Base-by-base conservation (phyloP, 1,140 invertebrate species). In the Chelonus insularis region DNA sequence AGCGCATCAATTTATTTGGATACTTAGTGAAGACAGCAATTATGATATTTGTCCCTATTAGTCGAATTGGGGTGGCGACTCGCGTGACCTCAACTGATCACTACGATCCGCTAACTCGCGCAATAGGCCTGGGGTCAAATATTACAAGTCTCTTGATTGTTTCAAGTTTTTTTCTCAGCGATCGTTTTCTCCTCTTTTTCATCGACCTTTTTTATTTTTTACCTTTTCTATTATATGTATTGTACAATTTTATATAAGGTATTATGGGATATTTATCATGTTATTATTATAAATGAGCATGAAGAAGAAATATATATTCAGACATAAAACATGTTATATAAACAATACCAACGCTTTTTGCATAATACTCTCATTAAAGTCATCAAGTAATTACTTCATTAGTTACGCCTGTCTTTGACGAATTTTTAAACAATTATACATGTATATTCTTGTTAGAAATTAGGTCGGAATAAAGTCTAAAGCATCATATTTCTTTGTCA, bases 11-110 rank as follows among this genome's bases (percentile, higher is more conserved):
- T 75, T 69, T 65, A 75, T 74, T 72, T 70, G 67, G 72, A 72
- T 72, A 65, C 70, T 72, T 69, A 71, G 70, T 59, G 62, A 68
- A 73, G 73, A 66, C 72, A 68, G 69, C 70, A 76, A 76, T 76
- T 77, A 77, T 75, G 72, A 75, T 74, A 76, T 75, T 76, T 74
- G 75, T 74, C 69, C 72, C 73, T 65, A 76, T 76, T 76, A 72
- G 72, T 48, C 60, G 72, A 77, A 77, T 75, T 74, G 69, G 72
- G 72, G 72, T 75, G 72, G 72, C 67, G 70, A 74, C 70, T 75
- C 57, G 69, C 67, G 65, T 72, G 70, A 77, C 69, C 74, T 68
- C 73, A 71, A 73, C 75, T 62, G 61, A 65, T 68, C 58, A 50
- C 57, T 45, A 55, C 47, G 12, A 58, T 68, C 41, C 55, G 34